phyloP scores from a whole-genome alignment of 2,113 vertebrate species.

The Tragulus kanchil region DNA sequence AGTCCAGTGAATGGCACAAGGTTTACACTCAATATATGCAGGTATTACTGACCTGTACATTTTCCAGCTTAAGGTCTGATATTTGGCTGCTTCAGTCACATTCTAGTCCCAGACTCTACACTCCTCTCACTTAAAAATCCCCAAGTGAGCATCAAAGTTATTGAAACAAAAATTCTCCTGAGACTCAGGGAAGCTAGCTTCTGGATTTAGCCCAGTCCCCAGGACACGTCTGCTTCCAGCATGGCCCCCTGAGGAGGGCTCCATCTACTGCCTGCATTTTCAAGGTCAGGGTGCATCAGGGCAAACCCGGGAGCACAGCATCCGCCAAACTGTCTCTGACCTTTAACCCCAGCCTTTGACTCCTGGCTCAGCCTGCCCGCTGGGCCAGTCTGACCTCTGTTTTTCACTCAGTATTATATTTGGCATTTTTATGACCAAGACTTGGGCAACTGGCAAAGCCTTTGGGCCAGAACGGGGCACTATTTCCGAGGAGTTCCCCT shows the following conservation, averaged over 20 bases:
- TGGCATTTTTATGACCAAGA: conserved; percentile 63
- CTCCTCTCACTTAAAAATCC: neutral
- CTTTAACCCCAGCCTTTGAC: neutral
- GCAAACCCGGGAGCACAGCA: neutral
- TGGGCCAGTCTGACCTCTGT: conserved; percentile 68
- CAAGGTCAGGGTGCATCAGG: neutral
- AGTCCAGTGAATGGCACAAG: neutral
- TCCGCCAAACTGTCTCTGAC: neutral
- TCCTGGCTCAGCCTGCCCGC: conserved; percentile 23
- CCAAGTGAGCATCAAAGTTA: neutral
- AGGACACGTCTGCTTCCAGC: neutral
- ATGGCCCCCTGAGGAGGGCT: rapidly evolving
- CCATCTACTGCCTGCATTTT: neutral
- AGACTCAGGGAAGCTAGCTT: neutral
- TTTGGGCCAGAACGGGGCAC: conserved; percentile 54
- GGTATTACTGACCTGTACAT: neutral
- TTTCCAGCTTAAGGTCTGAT: neutral
- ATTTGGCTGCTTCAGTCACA: neutral
- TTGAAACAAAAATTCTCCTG: neutral
- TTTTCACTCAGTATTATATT: conserved; percentile 73
- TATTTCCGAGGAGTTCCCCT: conserved; percentile 69
- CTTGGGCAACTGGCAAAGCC: conserved; percentile 70
- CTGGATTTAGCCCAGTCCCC: neutral
- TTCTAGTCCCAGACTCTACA: neutral
- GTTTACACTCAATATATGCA: neutral